Evolutionary conservation across 2,797 vertebrate genomes (phyloP), one percentile per base, ranked within the genome.

Genomic region (Arnoldichthys spilopterus): DNA sequence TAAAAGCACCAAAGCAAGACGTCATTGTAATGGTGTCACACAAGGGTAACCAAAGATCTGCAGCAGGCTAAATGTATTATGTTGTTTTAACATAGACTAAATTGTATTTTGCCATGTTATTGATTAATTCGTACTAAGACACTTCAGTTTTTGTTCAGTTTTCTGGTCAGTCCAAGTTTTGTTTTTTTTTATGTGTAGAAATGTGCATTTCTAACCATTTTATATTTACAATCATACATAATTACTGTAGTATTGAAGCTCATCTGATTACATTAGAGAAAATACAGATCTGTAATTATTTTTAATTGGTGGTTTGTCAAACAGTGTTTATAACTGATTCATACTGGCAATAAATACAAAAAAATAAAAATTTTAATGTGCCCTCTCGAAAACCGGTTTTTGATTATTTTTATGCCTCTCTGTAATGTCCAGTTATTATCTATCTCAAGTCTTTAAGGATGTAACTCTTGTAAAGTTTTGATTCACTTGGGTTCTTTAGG

Each of bases 11-110:
- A 54, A 37, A 84, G 59, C 56, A 53, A 28, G n/a, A 18, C 16
- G 6, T 68, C 53, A 79, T 59, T 47, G 56, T 81, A 20, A 75
- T 47, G 43, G 43, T 45, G 72, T n/a, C 49, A 34, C 26, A 59
- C 47, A 49, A 43, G 26, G 64, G 1, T 70, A 49, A 67, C 40
- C 64, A 82, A 74, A 56, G 69, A 68, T 71, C 12, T 13, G 47
- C 63, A n/a, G 5, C 22, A 59, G 49, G 45, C 7, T 30, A 32
- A 53, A 6, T 71, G 28, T 32, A 18, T 32, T 30, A 34, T 20
- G 26, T 45, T 49, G 24, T 51, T 26, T 20, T 69, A 67, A 67
- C 12, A 49, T 9, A 70, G 18, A 28, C 43, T 28, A 28, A 47
- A 68, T 68, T 15, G 16, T 16, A 45, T 22, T 18, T 45, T 24